Percentiles rank a stretch among this genome's conserved stretches.
phyloP scores from a whole-genome alignment of 2,888 invertebrate species.

The Nomada flava region DNA sequence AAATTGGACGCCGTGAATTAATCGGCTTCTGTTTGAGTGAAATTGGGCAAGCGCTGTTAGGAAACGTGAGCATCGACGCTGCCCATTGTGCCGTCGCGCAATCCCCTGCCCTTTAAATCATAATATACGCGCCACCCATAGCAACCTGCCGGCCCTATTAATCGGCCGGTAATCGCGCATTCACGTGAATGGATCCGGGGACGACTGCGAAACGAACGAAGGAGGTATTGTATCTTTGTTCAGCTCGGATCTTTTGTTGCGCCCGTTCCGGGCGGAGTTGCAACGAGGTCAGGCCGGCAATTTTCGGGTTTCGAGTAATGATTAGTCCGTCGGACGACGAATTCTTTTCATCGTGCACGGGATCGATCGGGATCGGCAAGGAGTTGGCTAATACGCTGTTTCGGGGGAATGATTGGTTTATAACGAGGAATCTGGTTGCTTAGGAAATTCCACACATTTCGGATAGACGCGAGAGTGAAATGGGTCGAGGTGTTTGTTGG shows the following conservation, averaged over 20 bases:
- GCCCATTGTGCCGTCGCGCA: slow-evolving; percentile 62
- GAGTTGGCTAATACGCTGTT: background rate
- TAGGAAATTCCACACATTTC: too few species aligned
- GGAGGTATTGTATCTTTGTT: slow-evolving; percentile 58
- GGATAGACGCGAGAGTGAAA: too few species aligned
- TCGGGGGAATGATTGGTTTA: too few species aligned
- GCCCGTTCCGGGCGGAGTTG: slow-evolving; percentile 18
- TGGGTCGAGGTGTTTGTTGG: too few species aligned
- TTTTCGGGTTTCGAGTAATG: slow-evolving; percentile 24
- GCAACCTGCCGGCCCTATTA: slow-evolving; percentile 63
- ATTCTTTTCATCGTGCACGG: background rate
- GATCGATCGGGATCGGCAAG: background rate
- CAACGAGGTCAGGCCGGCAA: slow-evolving; percentile 1
- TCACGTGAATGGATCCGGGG: slow-evolving; percentile 48
- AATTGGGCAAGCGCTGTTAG: slow-evolving; percentile 83
- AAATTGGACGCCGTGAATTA: slow-evolving; percentile 84
- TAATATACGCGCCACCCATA: slow-evolving; percentile 58
- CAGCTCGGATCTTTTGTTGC: slow-evolving; percentile 47
- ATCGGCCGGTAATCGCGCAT: slow-evolving; percentile 65
- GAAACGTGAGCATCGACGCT: slow-evolving; percentile 79
- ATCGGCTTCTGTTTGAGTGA: slow-evolving; percentile 84
- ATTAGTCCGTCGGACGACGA: slow-evolving; percentile 15
- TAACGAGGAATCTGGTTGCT: too few species aligned
- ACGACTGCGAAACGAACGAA: slow-evolving; percentile 43
- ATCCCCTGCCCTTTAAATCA: slow-evolving; percentile 64